Evolutionary conservation across 2,797 vertebrate species (phyloP).

Genomic region (Chrosomus eos): DNA sequence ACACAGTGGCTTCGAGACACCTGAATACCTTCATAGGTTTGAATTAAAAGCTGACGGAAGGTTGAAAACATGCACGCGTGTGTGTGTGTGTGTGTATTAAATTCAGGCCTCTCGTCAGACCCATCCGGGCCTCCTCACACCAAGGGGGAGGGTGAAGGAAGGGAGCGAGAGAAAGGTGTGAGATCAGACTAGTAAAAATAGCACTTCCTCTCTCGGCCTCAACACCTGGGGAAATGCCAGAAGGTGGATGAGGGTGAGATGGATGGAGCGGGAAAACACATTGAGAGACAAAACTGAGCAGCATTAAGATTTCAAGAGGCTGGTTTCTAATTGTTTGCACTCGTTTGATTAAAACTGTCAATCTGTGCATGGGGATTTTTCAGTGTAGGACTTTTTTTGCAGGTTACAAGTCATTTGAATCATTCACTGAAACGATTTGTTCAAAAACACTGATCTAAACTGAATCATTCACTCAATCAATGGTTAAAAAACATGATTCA

Average conservation of each 20-base stretch:
- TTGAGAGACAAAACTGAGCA: not conserved
- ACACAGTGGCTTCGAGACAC: slow-evolving; percentile 22
- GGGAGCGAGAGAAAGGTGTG: slow-evolving; percentile 65
- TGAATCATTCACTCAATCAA: not conserved
- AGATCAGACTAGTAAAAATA: slow-evolving; percentile 75
- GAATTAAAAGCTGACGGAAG: slow-evolving; percentile 25
- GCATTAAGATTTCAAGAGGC: slow-evolving; percentile 1
- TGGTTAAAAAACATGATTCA: not conserved
- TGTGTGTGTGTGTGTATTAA: not conserved
- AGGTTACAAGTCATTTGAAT: not conserved
- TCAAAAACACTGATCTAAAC: not conserved
- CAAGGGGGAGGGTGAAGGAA: slow-evolving; percentile 14
- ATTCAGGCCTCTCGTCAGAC: slow-evolving; percentile 41
- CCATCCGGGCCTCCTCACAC: slow-evolving; percentile 28
- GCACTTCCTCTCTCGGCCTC: slow-evolving; percentile 50
- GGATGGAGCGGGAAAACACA: slow-evolving; percentile 18
- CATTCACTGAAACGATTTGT: not conserved
- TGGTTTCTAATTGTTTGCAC: not conserved
- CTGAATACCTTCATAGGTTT: slow-evolving; percentile 33
- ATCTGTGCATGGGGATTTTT: not conserved
- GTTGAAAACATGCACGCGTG: not conserved
- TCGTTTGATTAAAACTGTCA: not conserved
- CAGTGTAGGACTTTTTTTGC: not conserved
- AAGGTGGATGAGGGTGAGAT: slow-evolving; percentile 33
- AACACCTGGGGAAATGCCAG: slow-evolving; percentile 48